Base-by-base conservation (phyloP, 2,888 invertebrate genomes). In the Xylophagus ater region DNA sequence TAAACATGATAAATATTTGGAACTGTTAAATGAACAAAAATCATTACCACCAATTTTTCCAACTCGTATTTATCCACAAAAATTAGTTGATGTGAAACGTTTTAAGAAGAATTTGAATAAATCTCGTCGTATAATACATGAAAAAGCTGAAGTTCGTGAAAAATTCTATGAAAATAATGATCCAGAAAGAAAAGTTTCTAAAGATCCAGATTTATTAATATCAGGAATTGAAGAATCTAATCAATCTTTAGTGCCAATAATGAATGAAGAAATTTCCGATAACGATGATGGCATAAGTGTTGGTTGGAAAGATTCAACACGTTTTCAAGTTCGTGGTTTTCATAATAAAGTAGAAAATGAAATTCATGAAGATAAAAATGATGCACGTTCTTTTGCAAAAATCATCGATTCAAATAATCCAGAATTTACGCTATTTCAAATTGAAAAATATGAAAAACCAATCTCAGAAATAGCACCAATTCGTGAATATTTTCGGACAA, bases 201-300 rank as follows among this genome's bases (percentile, higher is more conserved):
- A 37, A 37, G 21, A 24, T 3, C 54, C 58, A 3, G 24, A 55
- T 38, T 43, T 48, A 29, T 20, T 42, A 4, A 48, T 47, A 24
- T 49, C 58, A 3, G 38, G 45, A 3, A 36, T 45, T 1, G 61
- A 61, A 45, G 43, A 47, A 3, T 29, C 12, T 4, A 8, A 4
- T 3, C 4, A 14, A 7, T 5, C 4, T 9, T 5, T 7, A n/a
- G 9, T 30, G 28, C 31, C 2, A 24, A n/a, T 15, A 20, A 24
- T 30, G 34, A 23, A 13, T 7, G 60, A 60, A 19, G 52, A 55
- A 38, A 60, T 60, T 14, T 54, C 57, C 32, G 56, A 61, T 18
- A 61, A 64, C 25, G 64, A 59, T 40, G 60, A 59, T 41, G 52
- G 51, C 4, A 43, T 61, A 20, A 29, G 50, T 34, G 59, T 63